These are phyloP conservation scores for Halcyon chelicuti DNA, from an alignment of 2,797 vertebrate genomes.

Conservation along the genomic window DNA sequence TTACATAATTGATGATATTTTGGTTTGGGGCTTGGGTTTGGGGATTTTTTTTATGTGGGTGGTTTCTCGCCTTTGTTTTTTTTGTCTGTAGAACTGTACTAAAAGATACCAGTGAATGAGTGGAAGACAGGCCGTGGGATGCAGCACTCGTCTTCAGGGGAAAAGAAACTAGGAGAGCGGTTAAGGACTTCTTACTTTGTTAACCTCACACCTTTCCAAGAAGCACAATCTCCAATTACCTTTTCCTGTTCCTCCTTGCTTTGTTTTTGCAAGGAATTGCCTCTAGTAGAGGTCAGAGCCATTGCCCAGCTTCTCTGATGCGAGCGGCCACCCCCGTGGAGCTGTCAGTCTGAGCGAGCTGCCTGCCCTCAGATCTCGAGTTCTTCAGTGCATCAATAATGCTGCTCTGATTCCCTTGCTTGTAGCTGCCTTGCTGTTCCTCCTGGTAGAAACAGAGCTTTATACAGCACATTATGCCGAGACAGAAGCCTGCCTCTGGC, in stretches of 20 bases:
- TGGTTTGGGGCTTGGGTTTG: background rate
- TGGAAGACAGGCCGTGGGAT: background rate
- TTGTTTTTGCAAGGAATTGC: background rate
- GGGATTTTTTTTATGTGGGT: background rate
- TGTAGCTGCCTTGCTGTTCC: background rate
- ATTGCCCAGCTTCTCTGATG: background rate
- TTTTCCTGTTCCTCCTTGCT: background rate
- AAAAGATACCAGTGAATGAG: background rate
- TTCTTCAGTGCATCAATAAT: background rate
- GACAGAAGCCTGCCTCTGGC: background rate
- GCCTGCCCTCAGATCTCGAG: background rate
- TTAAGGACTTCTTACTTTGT: background rate
- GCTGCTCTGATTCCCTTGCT: background rate
- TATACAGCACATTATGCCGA: fast-evolving
- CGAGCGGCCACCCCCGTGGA: background rate
- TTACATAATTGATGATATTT: background rate
- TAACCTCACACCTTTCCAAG: background rate
- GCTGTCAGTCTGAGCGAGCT: background rate
- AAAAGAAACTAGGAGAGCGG: background rate
- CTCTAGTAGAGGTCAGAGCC: background rate
- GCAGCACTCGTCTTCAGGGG: background rate
- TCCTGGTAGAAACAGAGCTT: background rate
- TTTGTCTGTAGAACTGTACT: background rate
- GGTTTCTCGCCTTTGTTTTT: background rate
- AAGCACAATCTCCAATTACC: background rate